These are phyloP conservation scores for Tenrec ecaudatus DNA, from an alignment of 2,113 vertebrate species.

Conservation along the genomic window DNA sequence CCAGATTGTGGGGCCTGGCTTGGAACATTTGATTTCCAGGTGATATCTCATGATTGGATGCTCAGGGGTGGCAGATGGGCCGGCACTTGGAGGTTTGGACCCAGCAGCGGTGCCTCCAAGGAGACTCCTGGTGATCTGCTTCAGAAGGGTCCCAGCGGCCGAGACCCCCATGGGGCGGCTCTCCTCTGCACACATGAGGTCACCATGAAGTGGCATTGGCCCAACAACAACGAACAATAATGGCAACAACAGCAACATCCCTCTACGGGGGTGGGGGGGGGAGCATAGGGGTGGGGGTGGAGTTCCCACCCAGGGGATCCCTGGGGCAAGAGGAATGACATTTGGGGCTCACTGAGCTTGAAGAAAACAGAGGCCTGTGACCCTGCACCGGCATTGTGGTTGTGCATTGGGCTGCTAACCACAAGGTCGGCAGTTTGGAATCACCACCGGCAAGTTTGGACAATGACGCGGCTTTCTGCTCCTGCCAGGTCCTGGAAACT, in stretches of 20 bases:
- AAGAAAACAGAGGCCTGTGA: background rate
- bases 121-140: background rate
- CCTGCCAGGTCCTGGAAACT: too few species aligned
- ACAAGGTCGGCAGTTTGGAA: too few species aligned
- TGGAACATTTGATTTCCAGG: background rate
- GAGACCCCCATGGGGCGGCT: background rate
- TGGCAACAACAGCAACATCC: background rate
- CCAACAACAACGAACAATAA: background rate
- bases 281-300: too few species aligned
- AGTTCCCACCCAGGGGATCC: accelerated
- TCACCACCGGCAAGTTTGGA: too few species aligned
- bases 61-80: background rate
- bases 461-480: too few species aligned
- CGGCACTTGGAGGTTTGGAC: background rate
- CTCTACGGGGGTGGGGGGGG: background rate
- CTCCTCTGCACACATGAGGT: background rate
- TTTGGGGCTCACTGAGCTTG: accelerated
- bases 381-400: too few species aligned
- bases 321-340: accelerated
- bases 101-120: background rate
- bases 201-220: background rate
- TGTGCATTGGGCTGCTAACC: too few species aligned
- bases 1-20: background rate
- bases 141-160: background rate
- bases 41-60: background rate